Percentiles rank a stretch among this genome's conserved stretches.
Evolutionary conservation across 1,140 invertebrate genomes (phyloP).

Genomic region (Drosophila ficusphila): DNA sequence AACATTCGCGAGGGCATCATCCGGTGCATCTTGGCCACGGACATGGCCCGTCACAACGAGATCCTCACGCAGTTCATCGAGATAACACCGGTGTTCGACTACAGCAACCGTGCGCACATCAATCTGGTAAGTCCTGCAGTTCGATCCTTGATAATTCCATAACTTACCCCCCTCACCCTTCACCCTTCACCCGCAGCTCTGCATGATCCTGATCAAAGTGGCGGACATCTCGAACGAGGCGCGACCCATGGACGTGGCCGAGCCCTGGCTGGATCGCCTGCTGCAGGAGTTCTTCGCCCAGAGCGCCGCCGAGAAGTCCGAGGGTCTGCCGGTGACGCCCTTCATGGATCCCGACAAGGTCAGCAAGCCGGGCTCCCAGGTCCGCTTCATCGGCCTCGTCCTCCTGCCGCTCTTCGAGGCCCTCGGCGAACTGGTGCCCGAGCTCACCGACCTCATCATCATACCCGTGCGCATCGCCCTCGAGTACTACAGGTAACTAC

Average conservation of each 20-base stretch:
- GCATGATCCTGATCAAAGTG: conserved; percentile 94
- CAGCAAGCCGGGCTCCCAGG: conserved; percentile 93
- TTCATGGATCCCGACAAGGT: conserved; percentile 97
- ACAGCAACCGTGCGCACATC: conserved; percentile 90
- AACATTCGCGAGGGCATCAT: conserved; percentile 92
- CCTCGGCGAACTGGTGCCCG: conserved; percentile 89
- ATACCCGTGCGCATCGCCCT: conserved; percentile 86
- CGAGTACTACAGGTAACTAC: conserved; percentile 85
- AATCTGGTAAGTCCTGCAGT: conserved; percentile 88
- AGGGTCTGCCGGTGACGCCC: conserved; percentile 93
- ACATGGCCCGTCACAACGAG: conserved; percentile 95
- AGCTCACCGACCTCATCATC: conserved; percentile 86
- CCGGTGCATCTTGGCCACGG: conserved; percentile 93
- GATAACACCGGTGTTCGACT: conserved; percentile 89
- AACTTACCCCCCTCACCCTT: too few species aligned
- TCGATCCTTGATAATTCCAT: too few species aligned
- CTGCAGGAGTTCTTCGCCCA: conserved; percentile 92
- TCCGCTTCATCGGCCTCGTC: conserved; percentile 93
- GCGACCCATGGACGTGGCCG: conserved; percentile 92
- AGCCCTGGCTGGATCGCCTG: conserved; percentile 93
- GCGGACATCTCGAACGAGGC: conserved; percentile 95
- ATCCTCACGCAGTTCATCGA: conserved; percentile 92
- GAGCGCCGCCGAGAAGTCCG: conserved; percentile 93
- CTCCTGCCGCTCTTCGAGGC: conserved; percentile 92
- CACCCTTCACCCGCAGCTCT: conserved; percentile 89